These are phyloP conservation scores for Crotalus adamanteus DNA, from an alignment of 2,797 vertebrate species.

Conservation along the genomic window DNA sequence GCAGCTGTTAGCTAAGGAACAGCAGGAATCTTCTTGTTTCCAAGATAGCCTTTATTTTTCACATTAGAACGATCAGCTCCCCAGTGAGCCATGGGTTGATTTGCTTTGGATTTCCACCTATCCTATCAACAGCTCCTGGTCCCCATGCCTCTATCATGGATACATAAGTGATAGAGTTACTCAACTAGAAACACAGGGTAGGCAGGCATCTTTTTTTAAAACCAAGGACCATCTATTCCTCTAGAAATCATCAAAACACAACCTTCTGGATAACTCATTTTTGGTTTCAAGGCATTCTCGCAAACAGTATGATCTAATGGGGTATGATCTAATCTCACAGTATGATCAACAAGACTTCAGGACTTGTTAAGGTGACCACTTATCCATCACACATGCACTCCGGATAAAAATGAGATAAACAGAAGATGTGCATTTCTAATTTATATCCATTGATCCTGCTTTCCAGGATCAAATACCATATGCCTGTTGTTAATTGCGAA, in stretches of 20 bases:
- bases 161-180: not conserved
- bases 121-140: slow-evolving; percentile 21
- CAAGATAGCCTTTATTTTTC: slow-evolving; percentile 34
- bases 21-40: not conserved
- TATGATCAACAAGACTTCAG: not conserved
- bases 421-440: not conserved
- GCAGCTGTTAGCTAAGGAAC: slow-evolving; percentile 27
- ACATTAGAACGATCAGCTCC: slow-evolving; percentile 44
- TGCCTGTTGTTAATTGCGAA: too few relatives aligned
- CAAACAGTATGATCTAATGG: not conserved
- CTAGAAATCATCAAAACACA: not conserved
- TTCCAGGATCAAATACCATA: not conserved
- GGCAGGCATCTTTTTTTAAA: not conserved
- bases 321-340: not conserved
- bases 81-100: slow-evolving; percentile 31
- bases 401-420: not conserved
- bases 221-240: not conserved
- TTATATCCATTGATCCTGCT: not conserved
- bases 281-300: not conserved
- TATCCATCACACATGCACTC: not conserved
- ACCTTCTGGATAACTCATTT: not conserved
- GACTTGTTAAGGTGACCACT: not conserved
- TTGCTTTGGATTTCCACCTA: slow-evolving; percentile 57
- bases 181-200: not conserved
- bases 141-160: fast-evolving